A percentile compares a stretch with the other conserved stretches of the same genome.
These are phyloP conservation scores for Gortyna flavago DNA, from an alignment of 2,888 invertebrate species.

Conservation along the genomic window DNA sequence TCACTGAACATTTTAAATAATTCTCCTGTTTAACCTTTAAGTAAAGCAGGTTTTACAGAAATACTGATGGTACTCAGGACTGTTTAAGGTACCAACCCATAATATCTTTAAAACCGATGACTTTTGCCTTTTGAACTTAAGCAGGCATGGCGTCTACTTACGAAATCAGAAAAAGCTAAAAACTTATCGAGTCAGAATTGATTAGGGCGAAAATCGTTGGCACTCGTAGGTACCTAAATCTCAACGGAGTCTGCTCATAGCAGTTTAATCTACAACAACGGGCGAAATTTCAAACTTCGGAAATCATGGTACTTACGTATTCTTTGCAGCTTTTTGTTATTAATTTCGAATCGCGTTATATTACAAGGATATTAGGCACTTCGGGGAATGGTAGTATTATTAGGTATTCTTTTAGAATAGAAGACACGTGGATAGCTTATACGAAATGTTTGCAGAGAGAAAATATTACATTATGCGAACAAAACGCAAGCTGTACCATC, in stretches of 20 bases:
- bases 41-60: neutral
- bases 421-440: slow-evolving; percentile 11
- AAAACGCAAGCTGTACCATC: slow-evolving; percentile 31
- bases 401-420: slow-evolving; percentile 25
- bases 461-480: slow-evolving; percentile 18
- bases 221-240: slow-evolving; percentile 51
- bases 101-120: neutral
- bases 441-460: slow-evolving; percentile 11
- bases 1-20: neutral
- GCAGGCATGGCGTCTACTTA: slow-evolving; percentile 24
- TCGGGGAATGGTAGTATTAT: slow-evolving; percentile 5
- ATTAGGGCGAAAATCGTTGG: slow-evolving; percentile 52
- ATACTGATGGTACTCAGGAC: neutral
- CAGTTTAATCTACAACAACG: slow-evolving; percentile 62
- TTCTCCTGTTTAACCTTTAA: neutral
- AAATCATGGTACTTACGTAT: slow-evolving; percentile 51
- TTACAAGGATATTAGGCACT: slow-evolving; percentile 38
- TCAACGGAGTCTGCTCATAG: slow-evolving; percentile 56
- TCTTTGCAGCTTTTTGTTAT: slow-evolving; percentile 56
- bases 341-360: slow-evolving; percentile 48
- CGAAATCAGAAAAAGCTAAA: slow-evolving; percentile 54
- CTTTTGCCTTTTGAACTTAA: slow-evolving; percentile 19
- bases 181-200: slow-evolving; percentile 57
- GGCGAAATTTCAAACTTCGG: slow-evolving; percentile 48
- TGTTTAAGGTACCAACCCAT: neutral